Evolutionary conservation across 2,888 invertebrate species (phyloP), one percentile per base, ranked within the genome.

Genomic region (Priocnemis perturbator): DNA sequence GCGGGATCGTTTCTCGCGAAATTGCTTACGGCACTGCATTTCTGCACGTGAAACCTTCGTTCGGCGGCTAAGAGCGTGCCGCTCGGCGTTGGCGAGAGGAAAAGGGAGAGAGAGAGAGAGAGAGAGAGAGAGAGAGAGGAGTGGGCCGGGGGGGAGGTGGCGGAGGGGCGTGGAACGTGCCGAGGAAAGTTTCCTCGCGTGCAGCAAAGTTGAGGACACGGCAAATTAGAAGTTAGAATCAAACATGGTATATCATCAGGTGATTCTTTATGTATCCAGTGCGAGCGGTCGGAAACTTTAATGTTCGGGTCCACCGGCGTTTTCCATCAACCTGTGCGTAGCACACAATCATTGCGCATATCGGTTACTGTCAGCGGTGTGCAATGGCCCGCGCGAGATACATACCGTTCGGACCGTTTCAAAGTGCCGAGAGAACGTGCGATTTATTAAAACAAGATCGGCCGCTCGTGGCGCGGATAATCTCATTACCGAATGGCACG

Each of bases 21-120:
- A 86, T 86, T 83, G 86, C 87, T 86, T 81, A 83, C 79, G 85
- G 86, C 83, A 79, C 74, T 82, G 83, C 86, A 86, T 86, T 84
- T 87, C 86, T 86, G 86, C 87, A 86, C 86, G 87, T 84, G 85
- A 86, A 81, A 82, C 76, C 69, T 71, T 83, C 73, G 78, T 71
- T 78, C 72, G 45, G 55, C 68, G 58, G 58, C 59, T 17, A 9
- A 50, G 50, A 17, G 17, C 9, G 37, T 11, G 37, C 26, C 3
- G 50, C n/a, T 19, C 17, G 50, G 50, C n/a, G 2, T 3, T 5
- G 45, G 48, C 17, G 48, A 45, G 50, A 63, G n/a, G 48, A 5
- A 23, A 50, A 50, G 50, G 17, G 50, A 50, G 26, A 52, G 26
- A 26, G 26, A 5, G 52, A 52, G 52, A 52, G 52, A 52, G 52